Percentiles rank a stretch among this genome's conserved stretches.
These are phyloP conservation scores for Eueremaeus valkanovi DNA, from an alignment of 2,888 invertebrate genomes.

Conservation along the genomic window DNA sequence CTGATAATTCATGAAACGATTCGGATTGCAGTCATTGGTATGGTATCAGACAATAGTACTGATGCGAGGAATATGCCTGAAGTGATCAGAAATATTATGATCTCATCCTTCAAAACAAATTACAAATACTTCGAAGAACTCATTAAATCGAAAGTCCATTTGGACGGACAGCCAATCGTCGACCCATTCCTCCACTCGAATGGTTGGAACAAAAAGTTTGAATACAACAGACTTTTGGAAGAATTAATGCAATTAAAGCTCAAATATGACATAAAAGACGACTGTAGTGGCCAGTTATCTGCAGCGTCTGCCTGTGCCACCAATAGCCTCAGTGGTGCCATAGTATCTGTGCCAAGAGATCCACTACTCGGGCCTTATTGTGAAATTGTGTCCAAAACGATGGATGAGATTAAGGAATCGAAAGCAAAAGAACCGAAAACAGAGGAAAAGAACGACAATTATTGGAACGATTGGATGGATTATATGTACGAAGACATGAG, in stretches of 20 bases:
- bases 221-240: slow-evolving; percentile 49
- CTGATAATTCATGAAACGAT: slow-evolving; percentile 59
- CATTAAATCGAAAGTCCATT: slow-evolving; percentile 52
- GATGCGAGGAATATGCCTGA: slow-evolving; percentile 50
- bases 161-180: slow-evolving; percentile 54
- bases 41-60: slow-evolving; percentile 54
- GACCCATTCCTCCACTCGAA: slow-evolving; percentile 54
- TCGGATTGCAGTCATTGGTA: slow-evolving; percentile 59
- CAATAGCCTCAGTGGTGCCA: no score
- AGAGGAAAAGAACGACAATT: neutral
- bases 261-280: neutral
- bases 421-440: neutral
- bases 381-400: neutral
- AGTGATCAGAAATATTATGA: slow-evolving; percentile 49
- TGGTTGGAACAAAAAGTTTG: slow-evolving; percentile 51
- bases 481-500: neutral
- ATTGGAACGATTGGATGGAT: neutral
- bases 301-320: neutral
- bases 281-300: neutral
- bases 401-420: no score
- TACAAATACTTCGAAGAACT: slow-evolving; percentile 56
- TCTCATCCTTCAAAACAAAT: neutral
- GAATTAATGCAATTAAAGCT: neutral
- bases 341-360: neutral
- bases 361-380: neutral